Evolutionary conservation across 2,113 vertebrate species (phyloP), one percentile per base, ranked within the genome.

Genomic region (Gallinago undulata): DNA sequence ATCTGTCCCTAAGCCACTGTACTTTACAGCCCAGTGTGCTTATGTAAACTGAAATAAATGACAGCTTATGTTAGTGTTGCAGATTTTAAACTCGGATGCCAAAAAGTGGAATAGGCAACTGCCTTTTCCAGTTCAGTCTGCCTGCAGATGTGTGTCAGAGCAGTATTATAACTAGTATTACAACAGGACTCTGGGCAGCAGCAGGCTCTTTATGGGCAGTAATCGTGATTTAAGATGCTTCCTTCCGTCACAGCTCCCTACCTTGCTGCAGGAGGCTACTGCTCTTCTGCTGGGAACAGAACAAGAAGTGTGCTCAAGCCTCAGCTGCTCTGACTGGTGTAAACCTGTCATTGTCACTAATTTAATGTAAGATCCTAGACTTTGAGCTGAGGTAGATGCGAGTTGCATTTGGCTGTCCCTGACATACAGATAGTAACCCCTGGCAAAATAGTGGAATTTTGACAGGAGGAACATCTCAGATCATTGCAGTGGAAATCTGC

Each of bases 181-280:
- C n/a, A 15, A 12, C 56, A 77, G 68, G 22, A 4, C 11, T 31
- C 28, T 23, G 25, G 63, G 59, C 55, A 80, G 39, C 4, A 37
- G 41, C 60, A 45, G 74, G 56, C 17, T 64, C 21, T 74, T 28
- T 12, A 7, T 30, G 53, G 55, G n/a, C 0, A 6, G 33, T 39
- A 23, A 0, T 28, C 1, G 0, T 6, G 16, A 43, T 33, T 84
- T 30, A 62, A 62, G 45, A 24, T 0, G 1, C n/a, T 73, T 55
- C 45, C 9, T 69, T 6, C 6, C 45, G 19, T 68, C 27, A 2
- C 35, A 30, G 25, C 35, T 89, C 39, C 64, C 43, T 55, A 55
- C 45, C 31, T 76, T 62, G 0, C 31, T 88, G 86, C 28, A 31
- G 62, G 63, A 70, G 41, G 17, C 57, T 8, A 22, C 45, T 68